These are phyloP conservation scores for Rhagonycha lutea DNA, from an alignment of 2,888 invertebrate species.

Conservation along the genomic window DNA sequence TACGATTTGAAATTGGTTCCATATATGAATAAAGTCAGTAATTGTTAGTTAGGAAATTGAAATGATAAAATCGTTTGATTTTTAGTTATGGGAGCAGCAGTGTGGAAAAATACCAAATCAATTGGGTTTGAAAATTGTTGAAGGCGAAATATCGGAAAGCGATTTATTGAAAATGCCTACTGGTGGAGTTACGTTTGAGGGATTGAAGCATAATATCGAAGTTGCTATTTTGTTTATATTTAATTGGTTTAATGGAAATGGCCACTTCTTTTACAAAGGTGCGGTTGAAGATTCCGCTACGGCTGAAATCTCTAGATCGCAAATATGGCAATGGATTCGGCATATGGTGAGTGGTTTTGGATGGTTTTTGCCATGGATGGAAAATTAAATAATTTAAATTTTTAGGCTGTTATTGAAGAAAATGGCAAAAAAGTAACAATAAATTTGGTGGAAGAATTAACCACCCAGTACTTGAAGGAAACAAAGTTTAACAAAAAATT, in stretches of 20 bases:
- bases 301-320: conserved; percentile 73
- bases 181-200: conserved; percentile 67
- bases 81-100: conserved; percentile 24
- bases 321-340: conserved; percentile 76
- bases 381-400: conserved; percentile 14
- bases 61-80: not conserved
- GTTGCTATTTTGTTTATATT: conserved; percentile 70
- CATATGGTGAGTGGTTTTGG: conserved; percentile 56
- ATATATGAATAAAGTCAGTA: conserved; percentile 59
- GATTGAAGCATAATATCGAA: conserved; percentile 67
- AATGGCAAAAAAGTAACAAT: conserved; percentile 57
- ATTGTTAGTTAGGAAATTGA: not conserved
- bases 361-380: too few species aligned
- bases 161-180: conserved; percentile 64
- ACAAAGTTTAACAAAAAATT: conserved; percentile 29
- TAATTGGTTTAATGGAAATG: conserved; percentile 69
- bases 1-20: conserved; percentile 67
- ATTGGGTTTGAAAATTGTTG: conserved; percentile 53
- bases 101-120: conserved; percentile 58
- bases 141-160: conserved; percentile 51
- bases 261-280: conserved; percentile 68
- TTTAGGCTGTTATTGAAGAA: conserved; percentile 61
- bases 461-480: conserved; percentile 53
- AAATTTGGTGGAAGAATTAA: conserved; percentile 56
- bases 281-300: conserved; percentile 76